Evolutionary conservation across 2,797 vertebrate genomes (phyloP).

Genomic region (Florisuga fusca): DNA sequence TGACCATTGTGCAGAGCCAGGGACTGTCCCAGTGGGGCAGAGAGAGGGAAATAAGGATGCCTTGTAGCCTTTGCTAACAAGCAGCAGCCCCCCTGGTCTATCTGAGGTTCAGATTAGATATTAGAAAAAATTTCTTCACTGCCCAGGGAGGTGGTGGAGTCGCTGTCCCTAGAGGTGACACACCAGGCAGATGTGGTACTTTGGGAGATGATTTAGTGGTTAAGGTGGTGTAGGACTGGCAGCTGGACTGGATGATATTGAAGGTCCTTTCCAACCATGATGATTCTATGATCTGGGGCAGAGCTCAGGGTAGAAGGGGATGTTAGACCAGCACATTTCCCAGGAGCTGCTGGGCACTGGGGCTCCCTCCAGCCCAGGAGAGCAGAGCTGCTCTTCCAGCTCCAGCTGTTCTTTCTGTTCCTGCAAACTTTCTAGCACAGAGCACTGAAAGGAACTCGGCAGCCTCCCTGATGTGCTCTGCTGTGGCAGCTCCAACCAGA

Average conservation of each 20-base stretch:
- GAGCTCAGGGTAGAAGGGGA: neutral
- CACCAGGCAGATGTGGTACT: too few relatives aligned
- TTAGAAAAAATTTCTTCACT: too few relatives aligned
- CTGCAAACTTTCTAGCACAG: neutral
- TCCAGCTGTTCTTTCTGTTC: neutral
- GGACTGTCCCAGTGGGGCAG: neutral
- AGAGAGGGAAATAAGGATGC: neutral
- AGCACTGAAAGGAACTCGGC: neutral
- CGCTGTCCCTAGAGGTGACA: too few relatives aligned
- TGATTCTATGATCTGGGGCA: neutral
- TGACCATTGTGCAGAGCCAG: neutral
- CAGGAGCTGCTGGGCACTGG: fast-evolving
- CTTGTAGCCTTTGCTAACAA: neutral
- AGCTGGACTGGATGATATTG: too few relatives aligned
- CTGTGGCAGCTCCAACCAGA: neutral
- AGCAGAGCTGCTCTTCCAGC: neutral
- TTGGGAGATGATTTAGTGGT: too few relatives aligned
- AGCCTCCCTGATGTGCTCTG: fast-evolving
- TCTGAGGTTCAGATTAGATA: too few relatives aligned
- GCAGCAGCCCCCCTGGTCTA: neutral
- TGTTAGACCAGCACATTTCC: neutral
- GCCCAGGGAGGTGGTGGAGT: too few relatives aligned
- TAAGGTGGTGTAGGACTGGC: too few relatives aligned
- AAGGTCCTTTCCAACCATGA: too few relatives aligned
- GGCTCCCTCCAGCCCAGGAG: neutral